Base-by-base conservation (phyloP, 1,140 invertebrate species). In the Hylaeus volcanicus region DNA sequence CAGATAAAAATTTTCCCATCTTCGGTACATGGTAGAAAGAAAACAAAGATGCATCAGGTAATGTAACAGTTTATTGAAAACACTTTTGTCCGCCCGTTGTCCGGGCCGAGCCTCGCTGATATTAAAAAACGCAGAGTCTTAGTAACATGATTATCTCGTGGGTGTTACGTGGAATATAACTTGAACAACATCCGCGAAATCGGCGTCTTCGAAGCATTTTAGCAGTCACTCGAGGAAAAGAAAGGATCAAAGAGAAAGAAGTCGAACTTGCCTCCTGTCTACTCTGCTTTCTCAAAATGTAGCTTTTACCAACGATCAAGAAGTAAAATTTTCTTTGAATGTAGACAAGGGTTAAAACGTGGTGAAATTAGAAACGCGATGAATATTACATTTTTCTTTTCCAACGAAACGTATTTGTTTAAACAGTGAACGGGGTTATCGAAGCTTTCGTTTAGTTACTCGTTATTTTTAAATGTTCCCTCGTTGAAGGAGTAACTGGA, bases 1-100 rank as follows among this genome's bases (percentile, higher is more conserved):
- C 26, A 26, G 26, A 26, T 26, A 26, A 26, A 26, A 26, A 26
- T 26, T 5, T 26, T 8, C 15, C 0, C 43, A 14, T 15, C 3
- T 37, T 4, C 26, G 26, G 5, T 15, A 43, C 12, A 58, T 3
- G 64, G 43, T 39, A n/a, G 15, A 60, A 78, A 48, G 43, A 71
- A 74, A 77, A 61, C 11, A 12, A 48, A n/a, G 26, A 56, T 26
- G 51, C 14, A 82, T 93, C 91, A 92, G 91, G 86, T 92, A 92
- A 92, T 93, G 86, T 93, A 93, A 92, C 92, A 93, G 91, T 93
- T 93, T 93, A 93, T 93, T 93, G 91, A 93, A 93, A 93, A 93
- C 92, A 92, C 89, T 91, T 92, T 88, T 88, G 82, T 89, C 78
- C 82, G 86, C 86, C 86, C 90, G 87, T 88, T 89, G 79, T 83